Evolutionary conservation across 2,113 vertebrate genomes (phyloP).

Genomic region (Apaloderma vittatum): DNA sequence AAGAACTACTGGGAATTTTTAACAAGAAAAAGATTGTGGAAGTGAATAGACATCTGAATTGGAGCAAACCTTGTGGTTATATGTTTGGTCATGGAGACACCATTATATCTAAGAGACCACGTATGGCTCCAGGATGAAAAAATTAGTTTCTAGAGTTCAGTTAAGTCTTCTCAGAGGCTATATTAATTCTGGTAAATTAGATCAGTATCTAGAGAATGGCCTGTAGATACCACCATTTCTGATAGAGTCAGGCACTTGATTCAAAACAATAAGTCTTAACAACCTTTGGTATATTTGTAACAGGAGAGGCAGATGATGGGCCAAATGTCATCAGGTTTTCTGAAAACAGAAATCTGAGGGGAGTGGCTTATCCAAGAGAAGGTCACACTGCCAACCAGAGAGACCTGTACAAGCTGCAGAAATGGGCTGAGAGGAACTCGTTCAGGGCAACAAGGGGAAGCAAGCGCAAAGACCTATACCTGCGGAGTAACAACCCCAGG

Average conservation of each 20-base stretch:
- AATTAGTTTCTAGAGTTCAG: neutral
- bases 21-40: neutral
- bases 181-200: neutral
- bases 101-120: neutral
- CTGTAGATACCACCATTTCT: rapidly evolving
- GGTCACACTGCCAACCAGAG: neutral
- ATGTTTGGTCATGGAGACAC: neutral
- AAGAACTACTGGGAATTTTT: neutral
- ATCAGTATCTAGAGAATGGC: neutral
- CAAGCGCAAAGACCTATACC: neutral
- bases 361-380: neutral
- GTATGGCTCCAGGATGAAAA: neutral
- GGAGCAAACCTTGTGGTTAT: neutral
- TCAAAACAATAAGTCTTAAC: neutral
- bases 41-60: neutral
- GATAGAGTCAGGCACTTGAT: neutral
- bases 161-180: neutral
- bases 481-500: neutral
- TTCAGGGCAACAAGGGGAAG: neutral
- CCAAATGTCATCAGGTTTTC: neutral
- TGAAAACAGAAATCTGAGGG: neutral
- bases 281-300: neutral
- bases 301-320: neutral
- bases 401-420: neutral
- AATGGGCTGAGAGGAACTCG: neutral